A percentile compares a stretch with the other conserved stretches of the same genome.
Conservation (phyloP, 2,113 vertebrate genomes). For the Aphyosemion australe region DNA sequence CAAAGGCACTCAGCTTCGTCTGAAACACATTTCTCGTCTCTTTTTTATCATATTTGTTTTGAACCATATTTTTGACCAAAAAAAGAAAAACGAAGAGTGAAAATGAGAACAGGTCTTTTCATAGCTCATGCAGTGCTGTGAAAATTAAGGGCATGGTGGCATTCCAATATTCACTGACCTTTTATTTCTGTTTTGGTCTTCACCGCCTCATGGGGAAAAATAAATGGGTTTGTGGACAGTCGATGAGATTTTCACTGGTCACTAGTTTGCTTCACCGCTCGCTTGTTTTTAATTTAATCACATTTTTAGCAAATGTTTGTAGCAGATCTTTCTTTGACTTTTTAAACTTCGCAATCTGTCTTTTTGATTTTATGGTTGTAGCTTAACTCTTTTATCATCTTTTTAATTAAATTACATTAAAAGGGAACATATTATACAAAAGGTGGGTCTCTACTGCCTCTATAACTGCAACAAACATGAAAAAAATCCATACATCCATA, state of each 20-base stretch:
- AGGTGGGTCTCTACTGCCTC: too few relatives aligned
- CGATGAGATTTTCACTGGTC: neutral
- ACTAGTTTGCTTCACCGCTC: neutral
- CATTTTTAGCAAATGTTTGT: neutral
- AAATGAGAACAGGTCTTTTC: conserved; percentile 31
- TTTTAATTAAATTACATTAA: too few relatives aligned
- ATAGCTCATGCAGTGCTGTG: conserved; percentile 10
- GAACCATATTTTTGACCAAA: neutral
- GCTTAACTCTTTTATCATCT: too few relatives aligned
- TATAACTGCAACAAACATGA: too few relatives aligned
- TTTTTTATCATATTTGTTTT: conserved; percentile 8
- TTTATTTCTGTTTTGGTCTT: conserved; percentile 37
- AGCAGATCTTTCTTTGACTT: too few relatives aligned
- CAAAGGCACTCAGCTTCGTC: conserved; percentile 12
- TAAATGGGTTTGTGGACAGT: conserved; percentile 2
- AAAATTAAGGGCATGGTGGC: conserved; percentile 27
- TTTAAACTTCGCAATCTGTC: too few relatives aligned
- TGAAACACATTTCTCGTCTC: conserved; percentile 5
- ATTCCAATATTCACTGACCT: conserved; percentile 48
- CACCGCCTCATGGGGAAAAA: conserved; percentile 9
- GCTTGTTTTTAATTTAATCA: neutral
- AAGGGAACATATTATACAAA: too few relatives aligned
- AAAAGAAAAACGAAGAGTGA: neutral
- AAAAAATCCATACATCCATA: too few relatives aligned
- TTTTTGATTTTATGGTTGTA: too few relatives aligned